phyloP scores from a whole-genome alignment of 2,113 vertebrate genomes.

The Garra rufa region DNA sequence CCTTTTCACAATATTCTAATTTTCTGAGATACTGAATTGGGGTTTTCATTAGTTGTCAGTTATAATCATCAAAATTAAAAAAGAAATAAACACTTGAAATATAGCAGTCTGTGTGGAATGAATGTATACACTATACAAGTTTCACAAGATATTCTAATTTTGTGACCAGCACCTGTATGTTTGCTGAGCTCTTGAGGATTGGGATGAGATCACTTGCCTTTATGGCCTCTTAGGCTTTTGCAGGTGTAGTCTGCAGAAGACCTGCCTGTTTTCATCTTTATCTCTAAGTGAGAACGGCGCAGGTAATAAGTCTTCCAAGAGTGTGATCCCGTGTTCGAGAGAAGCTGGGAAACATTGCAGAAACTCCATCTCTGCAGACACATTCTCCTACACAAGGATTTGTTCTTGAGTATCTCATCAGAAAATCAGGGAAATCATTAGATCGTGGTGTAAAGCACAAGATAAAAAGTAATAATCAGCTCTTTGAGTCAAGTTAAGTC shows the following conservation, averaged over 20 bases:
- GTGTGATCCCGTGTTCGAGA: slow-evolving; percentile 57
- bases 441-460: background rate
- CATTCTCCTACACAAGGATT: slow-evolving; percentile 70
- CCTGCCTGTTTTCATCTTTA: slow-evolving; percentile 75
- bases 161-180: no score
- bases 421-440: no score
- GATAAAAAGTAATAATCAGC: background rate
- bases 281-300: slow-evolving; percentile 73
- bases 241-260: slow-evolving; percentile 76
- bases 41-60: no score
- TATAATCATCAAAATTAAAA: no score
- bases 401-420: background rate
- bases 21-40: no score
- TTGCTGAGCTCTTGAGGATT: background rate
- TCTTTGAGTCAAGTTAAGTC: no score
- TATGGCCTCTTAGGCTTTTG: slow-evolving; percentile 79
- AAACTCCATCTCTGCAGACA: slow-evolving; percentile 80
- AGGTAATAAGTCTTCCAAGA: slow-evolving; percentile 82
- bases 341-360: slow-evolving; percentile 69
- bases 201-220: slow-evolving; percentile 56
- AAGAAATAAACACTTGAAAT: no score
- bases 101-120: no score
- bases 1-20: no score
- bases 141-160: no score
- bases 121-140: no score